These are phyloP conservation scores for Ceratina calcarata DNA, from an alignment of 1,140 invertebrate species.

Conservation along the genomic window DNA sequence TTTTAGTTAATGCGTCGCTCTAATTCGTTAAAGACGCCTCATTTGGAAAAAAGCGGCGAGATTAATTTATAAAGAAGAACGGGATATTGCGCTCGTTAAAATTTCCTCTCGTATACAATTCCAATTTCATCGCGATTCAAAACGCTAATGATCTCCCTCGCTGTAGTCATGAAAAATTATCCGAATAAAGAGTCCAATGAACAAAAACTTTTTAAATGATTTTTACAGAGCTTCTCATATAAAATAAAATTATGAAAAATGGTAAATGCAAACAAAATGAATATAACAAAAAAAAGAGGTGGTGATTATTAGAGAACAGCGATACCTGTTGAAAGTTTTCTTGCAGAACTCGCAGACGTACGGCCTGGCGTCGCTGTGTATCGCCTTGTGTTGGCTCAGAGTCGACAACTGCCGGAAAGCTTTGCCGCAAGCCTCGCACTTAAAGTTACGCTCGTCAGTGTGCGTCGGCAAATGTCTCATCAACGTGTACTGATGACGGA, in stretches of 20 bases:
- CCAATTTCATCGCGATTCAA: slow-evolving; percentile 21
- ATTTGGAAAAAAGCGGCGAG: neutral
- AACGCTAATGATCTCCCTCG: slow-evolving; percentile 33
- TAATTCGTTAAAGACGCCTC: neutral
- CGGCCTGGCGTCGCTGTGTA: slow-evolving; percentile 86
- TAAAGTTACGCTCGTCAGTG: slow-evolving; percentile 90
- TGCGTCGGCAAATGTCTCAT: slow-evolving; percentile 92
- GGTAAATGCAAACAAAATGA: neutral
- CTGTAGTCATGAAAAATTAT: no score
- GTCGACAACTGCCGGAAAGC: slow-evolving; percentile 89
- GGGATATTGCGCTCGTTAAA: slow-evolving; percentile 33
- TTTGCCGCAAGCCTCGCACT: slow-evolving; percentile 89
- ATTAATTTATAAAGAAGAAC: slow-evolving; percentile 29
- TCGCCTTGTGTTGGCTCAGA: slow-evolving; percentile 87
- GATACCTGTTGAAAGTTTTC: slow-evolving; percentile 87
- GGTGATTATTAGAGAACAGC: neutral
- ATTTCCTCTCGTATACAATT: neutral
- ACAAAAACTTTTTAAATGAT: no score
- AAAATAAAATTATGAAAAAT: no score
- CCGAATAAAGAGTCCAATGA: no score
- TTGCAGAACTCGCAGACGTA: slow-evolving; percentile 88
- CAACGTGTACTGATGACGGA: slow-evolving; percentile 88
- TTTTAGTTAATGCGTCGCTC: neutral
- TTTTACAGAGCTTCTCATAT: no score
- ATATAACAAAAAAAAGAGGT: neutral